Evolutionary conservation across 2,113 vertebrate species (phyloP).

Genomic region (Caracal caracal): DNA sequence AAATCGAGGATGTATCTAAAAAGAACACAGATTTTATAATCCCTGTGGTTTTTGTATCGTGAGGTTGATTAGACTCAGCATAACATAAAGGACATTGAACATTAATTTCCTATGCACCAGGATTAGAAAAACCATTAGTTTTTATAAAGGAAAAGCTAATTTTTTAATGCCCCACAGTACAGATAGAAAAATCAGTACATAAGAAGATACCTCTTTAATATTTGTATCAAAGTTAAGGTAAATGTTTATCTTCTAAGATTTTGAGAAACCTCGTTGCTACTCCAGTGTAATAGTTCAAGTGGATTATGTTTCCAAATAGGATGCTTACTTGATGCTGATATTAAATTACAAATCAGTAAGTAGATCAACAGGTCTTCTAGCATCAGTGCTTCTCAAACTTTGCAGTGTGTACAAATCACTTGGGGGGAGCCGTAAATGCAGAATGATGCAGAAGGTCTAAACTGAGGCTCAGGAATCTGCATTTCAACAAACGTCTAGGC

Average conservation of each 20-base stretch:
- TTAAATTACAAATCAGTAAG: not conserved
- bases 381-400: not conserved
- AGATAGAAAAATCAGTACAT: not conserved
- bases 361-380: not conserved
- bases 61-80: not conserved
- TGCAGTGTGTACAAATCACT: not conserved
- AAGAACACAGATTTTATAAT: not conserved
- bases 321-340: not conserved
- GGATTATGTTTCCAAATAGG: not conserved
- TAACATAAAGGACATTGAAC: not conserved
- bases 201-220: not conserved
- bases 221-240: slow-evolving; percentile 17
- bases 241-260: not conserved
- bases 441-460: not conserved
- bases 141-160: slow-evolving; percentile 23
- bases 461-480: not conserved
- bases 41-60: not conserved
- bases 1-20: not conserved
- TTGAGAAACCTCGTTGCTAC: not conserved
- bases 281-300: not conserved
- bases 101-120: not conserved
- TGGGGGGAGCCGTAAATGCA: too few relatives aligned
- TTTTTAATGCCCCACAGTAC: not conserved
- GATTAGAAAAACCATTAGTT: not conserved
- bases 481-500: not conserved